Conservation (phyloP, 2,113 vertebrate species). For the Collichthys lucidus region DNA sequence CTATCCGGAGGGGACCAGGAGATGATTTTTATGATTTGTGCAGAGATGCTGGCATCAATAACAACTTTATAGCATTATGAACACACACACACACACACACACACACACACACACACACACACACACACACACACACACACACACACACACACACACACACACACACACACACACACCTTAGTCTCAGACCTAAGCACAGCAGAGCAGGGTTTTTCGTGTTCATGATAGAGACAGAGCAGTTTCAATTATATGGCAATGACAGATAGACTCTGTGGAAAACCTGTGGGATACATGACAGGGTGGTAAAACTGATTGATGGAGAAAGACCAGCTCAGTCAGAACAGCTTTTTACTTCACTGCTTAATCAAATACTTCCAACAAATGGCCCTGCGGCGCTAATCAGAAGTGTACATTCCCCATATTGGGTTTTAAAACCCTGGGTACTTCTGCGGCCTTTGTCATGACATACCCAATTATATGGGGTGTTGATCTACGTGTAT, state of each 20-base stretch:
- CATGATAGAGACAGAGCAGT: conserved; percentile 30
- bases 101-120: not conserved
- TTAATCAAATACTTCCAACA: conserved; percentile 58
- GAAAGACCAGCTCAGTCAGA: not conserved
- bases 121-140: conserved; percentile 14
- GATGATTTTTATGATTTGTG: conserved; percentile 47
- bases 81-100: conserved; percentile 38
- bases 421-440: conserved; percentile 1
- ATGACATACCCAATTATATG: not conserved
- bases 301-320: conserved; percentile 39
- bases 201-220: not conserved
- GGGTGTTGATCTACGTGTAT: not conserved
- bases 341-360: conserved; percentile 38
- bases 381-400: conserved; percentile 48
- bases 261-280: conserved; percentile 28
- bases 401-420: conserved; percentile 23
- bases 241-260: conserved; percentile 43
- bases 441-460: conserved; percentile 3
- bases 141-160: conserved; percentile 37
- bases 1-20: conserved; percentile 16
- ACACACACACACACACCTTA: not conserved
- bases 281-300: conserved; percentile 50
- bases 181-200: not conserved
- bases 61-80: conserved; percentile 18
- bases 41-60: conserved; percentile 48